phyloP scores from a whole-genome alignment of 1,140 invertebrate genomes.

The Holotrichia oblita region DNA sequence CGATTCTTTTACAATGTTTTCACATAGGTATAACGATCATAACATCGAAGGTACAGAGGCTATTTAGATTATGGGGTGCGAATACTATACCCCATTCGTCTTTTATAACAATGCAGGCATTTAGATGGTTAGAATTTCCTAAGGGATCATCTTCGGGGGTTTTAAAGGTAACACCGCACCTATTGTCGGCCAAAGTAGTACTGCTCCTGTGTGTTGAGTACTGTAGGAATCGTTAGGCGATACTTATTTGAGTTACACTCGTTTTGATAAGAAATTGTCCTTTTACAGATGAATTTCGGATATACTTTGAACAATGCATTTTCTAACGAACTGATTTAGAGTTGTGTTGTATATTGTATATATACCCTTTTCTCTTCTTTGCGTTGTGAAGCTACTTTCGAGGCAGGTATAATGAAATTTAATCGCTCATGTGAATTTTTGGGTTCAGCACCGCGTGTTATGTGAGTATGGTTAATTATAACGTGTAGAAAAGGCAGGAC shows the following conservation, averaged over 20 bases:
- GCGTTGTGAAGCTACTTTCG: conserved; percentile 27
- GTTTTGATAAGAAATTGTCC: conserved; percentile 55
- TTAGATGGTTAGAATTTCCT: conserved; percentile 49
- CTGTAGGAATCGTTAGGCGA: background rate
- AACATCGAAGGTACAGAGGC: conserved; percentile 21
- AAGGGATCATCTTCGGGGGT: conserved; percentile 47
- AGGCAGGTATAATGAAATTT: conserved; percentile 44
- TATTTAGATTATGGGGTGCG: conserved; percentile 45
- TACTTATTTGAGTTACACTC: conserved; percentile 42
- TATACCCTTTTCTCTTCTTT: conserved; percentile 1
- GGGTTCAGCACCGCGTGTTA: conserved; percentile 1
- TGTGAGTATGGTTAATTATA: conserved; percentile 14
- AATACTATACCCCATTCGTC: conserved; percentile 44
- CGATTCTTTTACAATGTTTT: conserved; percentile 9
- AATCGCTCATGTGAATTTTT: conserved; percentile 39
- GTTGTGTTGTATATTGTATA: conserved; percentile 27
- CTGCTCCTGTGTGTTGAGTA: background rate
- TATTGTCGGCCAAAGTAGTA: conserved; percentile 2
- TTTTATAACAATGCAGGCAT: conserved; percentile 45
- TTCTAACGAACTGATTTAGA: conserved; percentile 52
- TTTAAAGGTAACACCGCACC: conserved; percentile 44
- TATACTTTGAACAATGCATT: conserved; percentile 51
- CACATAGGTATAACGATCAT: conserved; percentile 36
- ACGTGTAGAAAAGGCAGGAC: conserved; percentile 9
- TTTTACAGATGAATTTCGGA: conserved; percentile 55